phyloP scores from a whole-genome alignment of 2,888 invertebrate species.

The Diarsia rubi region DNA sequence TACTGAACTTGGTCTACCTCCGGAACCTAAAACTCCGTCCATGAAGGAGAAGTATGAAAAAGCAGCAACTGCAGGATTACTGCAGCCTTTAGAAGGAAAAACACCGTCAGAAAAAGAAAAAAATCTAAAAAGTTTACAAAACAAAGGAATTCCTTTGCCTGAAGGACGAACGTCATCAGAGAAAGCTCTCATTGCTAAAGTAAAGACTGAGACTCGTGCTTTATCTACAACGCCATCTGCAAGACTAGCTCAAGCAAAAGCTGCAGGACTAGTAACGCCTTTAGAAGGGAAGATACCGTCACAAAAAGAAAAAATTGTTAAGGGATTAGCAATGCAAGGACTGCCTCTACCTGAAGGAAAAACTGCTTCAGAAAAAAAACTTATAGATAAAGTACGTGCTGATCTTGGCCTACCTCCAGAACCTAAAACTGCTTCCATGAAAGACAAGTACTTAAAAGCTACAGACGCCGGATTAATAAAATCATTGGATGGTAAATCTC shows the following conservation, averaged over 20 bases:
- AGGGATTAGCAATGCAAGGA: constrained; percentile 64
- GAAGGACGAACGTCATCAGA: constrained; percentile 25
- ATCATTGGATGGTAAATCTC: not conserved
- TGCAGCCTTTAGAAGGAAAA: constrained; percentile 20
- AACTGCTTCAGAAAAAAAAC: constrained; percentile 43
- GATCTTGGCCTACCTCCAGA: constrained; percentile 4
- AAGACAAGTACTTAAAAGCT: not conserved
- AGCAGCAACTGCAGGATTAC: constrained; percentile 29
- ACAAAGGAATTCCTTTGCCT: constrained; percentile 10
- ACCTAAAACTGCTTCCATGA: not conserved
- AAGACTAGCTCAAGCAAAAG: constrained; percentile 67
- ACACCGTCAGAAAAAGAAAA: constrained; percentile 10
- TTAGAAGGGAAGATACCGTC: constrained; percentile 11
- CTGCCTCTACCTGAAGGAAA: constrained; percentile 70
- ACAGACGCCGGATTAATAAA: not conserved
- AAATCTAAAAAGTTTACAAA: constrained; percentile 3
- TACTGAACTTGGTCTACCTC: constrained; percentile 43
- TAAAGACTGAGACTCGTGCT: not conserved
- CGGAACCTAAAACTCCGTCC: constrained; percentile 25
- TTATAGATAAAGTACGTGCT: not conserved
- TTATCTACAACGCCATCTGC: constrained; percentile 52
- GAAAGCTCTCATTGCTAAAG: constrained; percentile 18
- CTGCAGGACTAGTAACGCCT: constrained; percentile 67
- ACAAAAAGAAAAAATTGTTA: constrained; percentile 34
- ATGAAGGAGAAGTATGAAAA: constrained; percentile 25